phyloP scores from a whole-genome alignment of 2,888 invertebrate species.

The Rotaria magnacalcarata region DNA sequence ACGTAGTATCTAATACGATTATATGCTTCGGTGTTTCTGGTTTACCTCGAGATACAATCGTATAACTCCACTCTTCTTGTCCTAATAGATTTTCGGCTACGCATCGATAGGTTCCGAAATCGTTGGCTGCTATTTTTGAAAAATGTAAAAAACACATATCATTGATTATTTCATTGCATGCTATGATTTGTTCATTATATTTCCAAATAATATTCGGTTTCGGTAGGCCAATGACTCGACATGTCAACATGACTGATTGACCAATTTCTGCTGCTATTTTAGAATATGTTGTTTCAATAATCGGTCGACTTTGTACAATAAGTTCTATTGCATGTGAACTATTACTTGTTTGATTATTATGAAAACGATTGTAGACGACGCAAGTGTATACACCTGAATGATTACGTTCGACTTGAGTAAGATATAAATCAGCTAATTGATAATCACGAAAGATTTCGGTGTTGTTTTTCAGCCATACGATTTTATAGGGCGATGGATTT shows the following conservation, averaged over 20 bases:
- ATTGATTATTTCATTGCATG: neutral
- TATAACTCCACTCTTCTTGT: slow-evolving; percentile 28
- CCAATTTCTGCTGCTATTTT: slow-evolving; percentile 32
- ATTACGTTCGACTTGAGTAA: slow-evolving; percentile 10
- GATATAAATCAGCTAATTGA: neutral
- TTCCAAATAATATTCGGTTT: slow-evolving; percentile 4
- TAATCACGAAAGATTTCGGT: neutral
- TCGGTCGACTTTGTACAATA: slow-evolving; percentile 31
- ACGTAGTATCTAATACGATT: neutral
- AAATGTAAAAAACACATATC: neutral
- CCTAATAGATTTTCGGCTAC: slow-evolving; percentile 24
- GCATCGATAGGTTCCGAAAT: neutral
- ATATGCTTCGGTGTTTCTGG: slow-evolving; percentile 1
- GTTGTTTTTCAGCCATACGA: neutral
- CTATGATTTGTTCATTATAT: neutral
- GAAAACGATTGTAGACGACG: neutral
- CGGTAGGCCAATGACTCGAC: neutral
- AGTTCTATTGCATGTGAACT: neutral
- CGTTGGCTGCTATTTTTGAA: neutral
- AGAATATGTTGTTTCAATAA: slow-evolving; percentile 9
- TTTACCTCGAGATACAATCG: neutral
- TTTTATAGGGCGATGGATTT: neutral
- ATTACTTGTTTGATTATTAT: neutral
- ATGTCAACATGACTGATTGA: neutral
- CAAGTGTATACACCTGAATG: slow-evolving; percentile 27